Conservation (phyloP, 2,113 vertebrate species). For the Myotis lucifugus region DNA sequence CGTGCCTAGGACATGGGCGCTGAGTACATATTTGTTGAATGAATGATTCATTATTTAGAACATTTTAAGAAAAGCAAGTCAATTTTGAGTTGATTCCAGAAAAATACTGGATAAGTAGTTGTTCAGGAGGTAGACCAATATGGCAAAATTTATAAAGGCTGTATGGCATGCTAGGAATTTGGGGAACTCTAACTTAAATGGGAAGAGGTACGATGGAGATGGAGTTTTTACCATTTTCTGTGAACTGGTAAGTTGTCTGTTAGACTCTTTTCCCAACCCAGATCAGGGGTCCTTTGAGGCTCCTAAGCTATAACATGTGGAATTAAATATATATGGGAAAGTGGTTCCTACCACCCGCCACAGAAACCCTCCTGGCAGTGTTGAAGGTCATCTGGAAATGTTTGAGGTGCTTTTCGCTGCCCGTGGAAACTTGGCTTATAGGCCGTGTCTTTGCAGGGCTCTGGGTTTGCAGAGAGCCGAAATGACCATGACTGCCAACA, state of each 20-base stretch:
- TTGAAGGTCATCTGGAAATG: slow-evolving; percentile 51
- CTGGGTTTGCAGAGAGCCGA: slow-evolving; percentile 86
- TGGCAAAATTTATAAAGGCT: not conserved
- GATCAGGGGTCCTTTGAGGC: not conserved
- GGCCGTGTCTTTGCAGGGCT: slow-evolving; percentile 86
- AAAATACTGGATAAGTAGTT: slow-evolving; percentile 28
- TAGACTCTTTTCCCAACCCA: not conserved
- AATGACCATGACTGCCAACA: slow-evolving; percentile 99
- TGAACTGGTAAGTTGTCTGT: slow-evolving; percentile 17
- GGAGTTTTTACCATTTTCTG: slow-evolving; percentile 24
- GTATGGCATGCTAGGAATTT: not conserved
- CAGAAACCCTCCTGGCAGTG: slow-evolving; percentile 44
- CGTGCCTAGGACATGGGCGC: not conserved
- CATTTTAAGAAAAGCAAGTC: not conserved
- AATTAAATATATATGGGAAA: slow-evolving; percentile 54
- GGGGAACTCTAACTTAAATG: not conserved
- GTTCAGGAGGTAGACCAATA: not conserved
- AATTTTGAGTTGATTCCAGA: slow-evolving; percentile 45
- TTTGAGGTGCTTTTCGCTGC: slow-evolving; percentile 46
- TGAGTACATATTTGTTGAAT: slow-evolving; percentile 37
- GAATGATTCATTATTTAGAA: slow-evolving; percentile 32
- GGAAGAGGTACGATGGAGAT: not conserved
- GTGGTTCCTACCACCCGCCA: slow-evolving; percentile 21
- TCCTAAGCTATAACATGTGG: slow-evolving; percentile 8
- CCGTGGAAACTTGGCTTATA: slow-evolving; percentile 62